Evolutionary conservation across 2,113 vertebrate genomes (phyloP).

Genomic region (Entelurus aequoreus): DNA sequence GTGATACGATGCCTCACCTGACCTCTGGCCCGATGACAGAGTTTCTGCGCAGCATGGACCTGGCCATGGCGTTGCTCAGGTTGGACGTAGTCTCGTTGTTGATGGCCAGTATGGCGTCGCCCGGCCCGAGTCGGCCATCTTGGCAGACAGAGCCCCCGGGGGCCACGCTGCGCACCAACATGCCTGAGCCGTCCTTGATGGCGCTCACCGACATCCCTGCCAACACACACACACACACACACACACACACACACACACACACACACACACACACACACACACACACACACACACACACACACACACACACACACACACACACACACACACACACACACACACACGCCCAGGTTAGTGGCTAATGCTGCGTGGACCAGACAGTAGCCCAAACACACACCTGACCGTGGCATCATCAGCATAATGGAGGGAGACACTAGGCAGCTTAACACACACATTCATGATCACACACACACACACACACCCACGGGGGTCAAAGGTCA

Average conservation of each 20-base stretch:
- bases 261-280: constrained; percentile 28
- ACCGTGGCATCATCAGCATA: constrained; percentile 58
- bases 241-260: constrained; percentile 37
- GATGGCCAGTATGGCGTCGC: constrained; percentile 88
- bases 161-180: constrained; percentile 90
- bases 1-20: constrained; percentile 73
- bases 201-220: constrained; percentile 94
- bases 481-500: constrained; percentile 34
- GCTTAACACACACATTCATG: constrained; percentile 56
- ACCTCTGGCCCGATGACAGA: constrained; percentile 89
- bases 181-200: constrained; percentile 87
- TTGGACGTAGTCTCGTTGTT: constrained; percentile 84
- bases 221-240: constrained; percentile 40
- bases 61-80: constrained; percentile 82
- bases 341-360: constrained; percentile 48
- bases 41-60: constrained; percentile 90
- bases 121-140: constrained; percentile 86
- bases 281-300: constrained; percentile 37
- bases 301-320: constrained; percentile 25
- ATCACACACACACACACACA: constrained; percentile 40
- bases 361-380: constrained; percentile 51
- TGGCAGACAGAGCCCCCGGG: constrained; percentile 87
- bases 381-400: constrained; percentile 61
- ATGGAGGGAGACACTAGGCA: constrained; percentile 63
- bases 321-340: constrained; percentile 39